Conservation (phyloP, 2,888 invertebrate genomes). For the Cheilosia impressa region DNA sequence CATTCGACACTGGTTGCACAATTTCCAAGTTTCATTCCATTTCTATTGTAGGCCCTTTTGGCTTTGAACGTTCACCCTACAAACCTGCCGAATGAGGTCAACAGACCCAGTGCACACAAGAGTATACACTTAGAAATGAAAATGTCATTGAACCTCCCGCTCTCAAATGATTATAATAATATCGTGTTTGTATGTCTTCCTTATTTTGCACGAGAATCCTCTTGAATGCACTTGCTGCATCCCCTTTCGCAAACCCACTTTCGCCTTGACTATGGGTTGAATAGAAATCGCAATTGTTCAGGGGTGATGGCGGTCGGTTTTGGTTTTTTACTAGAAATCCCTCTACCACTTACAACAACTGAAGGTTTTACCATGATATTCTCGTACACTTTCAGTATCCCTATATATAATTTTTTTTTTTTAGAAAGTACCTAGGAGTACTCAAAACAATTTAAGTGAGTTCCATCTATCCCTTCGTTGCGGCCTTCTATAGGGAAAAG, state of each 20-base stretch:
- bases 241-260: neutral
- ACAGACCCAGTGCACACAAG: conserved; percentile 1
- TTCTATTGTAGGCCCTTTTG: too few species aligned
- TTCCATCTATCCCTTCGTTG: conserved; percentile 28
- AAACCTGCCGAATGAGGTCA: conserved; percentile 17
- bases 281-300: conserved; percentile 55
- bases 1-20: too few species aligned
- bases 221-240: conserved; percentile 55
- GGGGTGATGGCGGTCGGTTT: conserved; percentile 17
- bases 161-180: conserved; percentile 52
- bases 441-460: conserved; percentile 64
- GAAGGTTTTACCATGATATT: conserved; percentile 22
- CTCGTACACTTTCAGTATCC: neutral
- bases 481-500: conserved; percentile 1
- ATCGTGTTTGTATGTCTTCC: conserved; percentile 54
- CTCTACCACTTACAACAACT: conserved; percentile 28
- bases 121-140: conserved; percentile 9
- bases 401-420: conserved; percentile 35
- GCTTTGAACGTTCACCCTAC: neutral
- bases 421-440: conserved; percentile 58
- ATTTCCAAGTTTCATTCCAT: too few species aligned
- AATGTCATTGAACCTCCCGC: conserved; percentile 62
- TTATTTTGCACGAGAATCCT: conserved; percentile 60
- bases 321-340: conserved; percentile 21
- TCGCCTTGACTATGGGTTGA: conserved; percentile 17